phyloP scores from a whole-genome alignment of 2,888 invertebrate genomes.

The Epinotia demarniana region DNA sequence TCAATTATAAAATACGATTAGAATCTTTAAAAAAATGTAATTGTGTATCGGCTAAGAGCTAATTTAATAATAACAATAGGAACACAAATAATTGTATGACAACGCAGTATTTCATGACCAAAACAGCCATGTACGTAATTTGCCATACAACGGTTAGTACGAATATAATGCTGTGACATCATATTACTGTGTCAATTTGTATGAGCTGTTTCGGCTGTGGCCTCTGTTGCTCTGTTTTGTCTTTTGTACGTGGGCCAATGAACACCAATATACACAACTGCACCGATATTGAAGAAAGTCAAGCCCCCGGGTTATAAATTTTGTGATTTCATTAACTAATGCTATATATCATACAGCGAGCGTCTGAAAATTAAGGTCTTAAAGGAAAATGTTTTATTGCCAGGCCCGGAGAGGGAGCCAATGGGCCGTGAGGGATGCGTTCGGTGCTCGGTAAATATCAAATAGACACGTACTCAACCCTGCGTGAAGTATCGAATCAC shows the following conservation, averaged over 20 bases:
- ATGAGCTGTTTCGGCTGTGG: too few species aligned
- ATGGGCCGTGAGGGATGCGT: conserved; percentile 41
- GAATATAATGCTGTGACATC: too few species aligned
- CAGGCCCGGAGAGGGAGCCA: conserved; percentile 37
- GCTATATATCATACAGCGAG: conserved; percentile 38
- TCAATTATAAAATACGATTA: too few species aligned
- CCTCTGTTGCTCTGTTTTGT: too few species aligned
- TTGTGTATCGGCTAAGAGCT: too few species aligned
- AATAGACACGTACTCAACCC: conserved; percentile 29
- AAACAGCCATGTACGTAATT: too few species aligned
- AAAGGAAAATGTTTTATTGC: conserved; percentile 43
- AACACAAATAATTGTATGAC: too few species aligned
- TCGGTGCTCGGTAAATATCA: conserved; percentile 32
- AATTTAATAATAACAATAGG: too few species aligned
- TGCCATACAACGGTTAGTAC: too few species aligned
- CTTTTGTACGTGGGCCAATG: not conserved
- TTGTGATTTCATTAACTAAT: conserved; percentile 42
- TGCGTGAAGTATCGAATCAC: conserved; percentile 29
- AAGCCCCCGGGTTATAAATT: conserved; percentile 25
- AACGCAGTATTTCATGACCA: too few species aligned
- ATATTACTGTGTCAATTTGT: too few species aligned
- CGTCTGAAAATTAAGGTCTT: conserved; percentile 43
- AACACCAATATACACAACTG: not conserved
- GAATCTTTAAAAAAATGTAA: too few species aligned
- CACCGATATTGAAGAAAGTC: not conserved